phyloP scores from a whole-genome alignment of 30 jellyfish, hydroid and myxozoan species.

The Hydractinia echinata region DNA sequence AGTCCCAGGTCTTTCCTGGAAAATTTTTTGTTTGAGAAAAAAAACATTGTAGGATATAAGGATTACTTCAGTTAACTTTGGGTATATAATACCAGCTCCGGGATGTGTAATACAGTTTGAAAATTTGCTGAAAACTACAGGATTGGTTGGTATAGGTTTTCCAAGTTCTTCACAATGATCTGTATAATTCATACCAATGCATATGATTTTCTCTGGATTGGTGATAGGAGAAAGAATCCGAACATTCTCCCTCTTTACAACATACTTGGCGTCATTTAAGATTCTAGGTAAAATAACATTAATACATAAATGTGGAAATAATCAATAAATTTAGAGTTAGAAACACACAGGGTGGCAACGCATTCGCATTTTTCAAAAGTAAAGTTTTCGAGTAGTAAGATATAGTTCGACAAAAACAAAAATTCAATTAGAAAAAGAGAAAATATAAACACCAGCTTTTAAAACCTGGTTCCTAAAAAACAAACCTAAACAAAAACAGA shows the following conservation, averaged over 20 bases:
- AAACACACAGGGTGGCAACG: too few species aligned
- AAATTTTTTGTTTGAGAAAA: background rate
- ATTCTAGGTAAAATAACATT: background rate
- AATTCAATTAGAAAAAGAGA: too few species aligned
- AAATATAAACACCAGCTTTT: too few species aligned
- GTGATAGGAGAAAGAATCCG: slow-evolving; percentile 71
- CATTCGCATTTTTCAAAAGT: too few species aligned
- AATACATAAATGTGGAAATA: too few species aligned
- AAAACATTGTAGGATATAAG: background rate
- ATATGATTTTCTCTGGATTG: slow-evolving; percentile 55
- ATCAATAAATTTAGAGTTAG: too few species aligned
- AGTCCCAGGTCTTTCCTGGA: too few species aligned
- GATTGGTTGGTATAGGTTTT: slow-evolving; percentile 76
- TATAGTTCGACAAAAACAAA: too few species aligned
- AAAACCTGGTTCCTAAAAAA: too few species aligned
- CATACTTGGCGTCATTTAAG: slow-evolving; percentile 50
- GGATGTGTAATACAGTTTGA: slow-evolving; percentile 64
- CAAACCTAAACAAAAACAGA: too few species aligned
- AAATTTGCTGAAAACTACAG: slow-evolving; percentile 72
- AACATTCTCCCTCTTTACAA: slow-evolving; percentile 39
- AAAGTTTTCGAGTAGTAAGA: too few species aligned
- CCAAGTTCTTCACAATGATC: slow-evolving; percentile 85
- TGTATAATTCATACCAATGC: slow-evolving; percentile 87
- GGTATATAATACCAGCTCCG: slow-evolving; percentile 55
- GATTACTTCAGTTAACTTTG: slow-evolving; percentile 58